Base-by-base conservation (phyloP, 2,797 vertebrate species). In the Simalia tracyae region DNA sequence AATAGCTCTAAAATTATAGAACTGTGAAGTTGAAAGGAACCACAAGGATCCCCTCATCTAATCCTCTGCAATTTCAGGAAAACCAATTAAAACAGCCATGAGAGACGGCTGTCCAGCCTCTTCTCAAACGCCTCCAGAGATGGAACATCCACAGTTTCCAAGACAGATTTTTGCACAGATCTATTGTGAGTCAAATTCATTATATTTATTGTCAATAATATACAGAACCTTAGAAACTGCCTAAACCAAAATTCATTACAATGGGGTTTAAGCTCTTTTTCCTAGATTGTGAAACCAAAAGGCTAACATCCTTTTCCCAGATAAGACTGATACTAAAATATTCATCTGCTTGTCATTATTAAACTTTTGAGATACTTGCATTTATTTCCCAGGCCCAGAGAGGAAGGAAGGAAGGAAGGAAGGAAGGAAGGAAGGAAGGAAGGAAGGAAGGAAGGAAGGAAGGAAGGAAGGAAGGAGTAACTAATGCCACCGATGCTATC, bases 131-230 rank as follows among this genome's bases (percentile, higher is more conserved):
- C 28, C 3, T 66, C n/a, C 64, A 12, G n/a, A 66, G 24, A 28
- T 4, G 26, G 63, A 12, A 3, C 8, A 12, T n/a, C 28, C 28
- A 14, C 4, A n/a, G 11, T 1, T 66, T n/a, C 11, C 64, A 26
- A 0, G 1, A 14, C 0, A 11, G 28, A 14, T 66, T 3, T 0
- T n/a, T n/a, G 11, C 64, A n/a, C 26, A 66, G 28, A n/a, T 11
- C 64, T 66, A n/a, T 66, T 66, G 28, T 5, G 11, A 66, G 28
- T 66, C 12, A n/a, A 66, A 2, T n/a, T n/a, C 4, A 11, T 14
- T 28, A 4, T n/a, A 12, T 66, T n/a, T n/a, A 14, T 4, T 11
- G 64, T 28, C n/a, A n/a, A 66, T 66, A 28, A n/a, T 10, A 66
- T 0, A 11, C 64, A 66, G 28, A n/a, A n/a, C 26, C 10, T 66